phyloP scores from a whole-genome alignment of 92 coral and sea anemone genomes.

The Epizoanthus ramosus region DNA sequence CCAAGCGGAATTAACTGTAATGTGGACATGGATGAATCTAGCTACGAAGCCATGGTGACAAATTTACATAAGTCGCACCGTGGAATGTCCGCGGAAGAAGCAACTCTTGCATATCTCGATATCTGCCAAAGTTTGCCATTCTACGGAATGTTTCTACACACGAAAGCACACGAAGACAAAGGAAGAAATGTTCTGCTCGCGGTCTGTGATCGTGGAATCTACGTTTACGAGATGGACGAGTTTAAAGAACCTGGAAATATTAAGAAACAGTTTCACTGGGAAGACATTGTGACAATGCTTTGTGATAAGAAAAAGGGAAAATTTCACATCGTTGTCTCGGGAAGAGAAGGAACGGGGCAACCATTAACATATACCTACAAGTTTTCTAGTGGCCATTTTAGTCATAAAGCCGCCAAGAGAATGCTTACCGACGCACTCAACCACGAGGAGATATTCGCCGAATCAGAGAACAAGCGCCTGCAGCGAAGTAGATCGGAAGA shows the following conservation, averaged over 20 bases:
- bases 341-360: background rate
- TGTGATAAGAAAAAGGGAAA: slow-evolving; percentile 70
- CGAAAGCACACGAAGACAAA: slow-evolving; percentile 69
- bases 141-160: slow-evolving; percentile 74
- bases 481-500: slow-evolving; percentile 33
- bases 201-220: slow-evolving; percentile 69
- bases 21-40: slow-evolving; percentile 67
- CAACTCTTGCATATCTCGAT: slow-evolving; percentile 75
- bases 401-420: slow-evolving; percentile 81
- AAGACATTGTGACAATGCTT: slow-evolving; percentile 65
- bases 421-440: slow-evolving; percentile 68
- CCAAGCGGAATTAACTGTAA: slow-evolving; percentile 90
- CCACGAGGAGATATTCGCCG: slow-evolving; percentile 63
- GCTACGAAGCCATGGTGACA: slow-evolving; percentile 80
- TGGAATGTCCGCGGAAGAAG: slow-evolving; percentile 77
- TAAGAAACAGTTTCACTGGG: slow-evolving; percentile 74
- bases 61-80: slow-evolving; percentile 79
- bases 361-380: slow-evolving; percentile 45
- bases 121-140: slow-evolving; percentile 60
- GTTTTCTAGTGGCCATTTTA: slow-evolving; percentile 74
- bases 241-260: slow-evolving; percentile 72
- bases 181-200: slow-evolving; percentile 65
- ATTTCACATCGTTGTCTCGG: slow-evolving; percentile 49
- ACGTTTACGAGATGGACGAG: slow-evolving; percentile 57
- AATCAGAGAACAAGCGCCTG: slow-evolving; percentile 17